Base-by-base conservation (phyloP, 2,797 vertebrate species). In the Hephaestus fuliginosus region DNA sequence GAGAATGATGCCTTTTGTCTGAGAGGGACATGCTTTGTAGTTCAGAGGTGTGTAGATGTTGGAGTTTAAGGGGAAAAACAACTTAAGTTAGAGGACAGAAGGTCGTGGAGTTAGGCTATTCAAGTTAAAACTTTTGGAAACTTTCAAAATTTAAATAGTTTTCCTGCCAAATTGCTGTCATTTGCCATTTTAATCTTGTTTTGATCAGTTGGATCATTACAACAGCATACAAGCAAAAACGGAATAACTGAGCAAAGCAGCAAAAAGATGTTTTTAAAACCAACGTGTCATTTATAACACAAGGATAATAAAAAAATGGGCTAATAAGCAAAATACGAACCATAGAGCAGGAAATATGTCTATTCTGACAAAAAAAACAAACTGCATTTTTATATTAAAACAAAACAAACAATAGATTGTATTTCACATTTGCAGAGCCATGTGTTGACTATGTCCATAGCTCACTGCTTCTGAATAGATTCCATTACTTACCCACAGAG, bases 401-500 rank as follows among this genome's bases (percentile, higher is more conserved):
- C 25, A 33, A 3, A 33, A 33, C 2, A 74, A 60, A 55, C 43
- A 33, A 39, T 9, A 39, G 36, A 39, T 9, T 39, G 36, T 39
- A 39, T 39, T 39, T 39, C 36, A 39, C 36, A 2, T 39, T 39
- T 7, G 36, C 36, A 39, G 36, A 8, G 6, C 36, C 6, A 9
- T 39, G 36, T 39, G 36, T 39, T 1, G 36, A 3, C 36, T 36
- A 36, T 36, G 15, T 73, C 60, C 41, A 4, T 70, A 5, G 49
- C 53, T 79, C 51, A 11, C 43, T 55, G 67, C 64, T 69, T 46
- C 36, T 71, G 41, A 78, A 41, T 20, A 76, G 36, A 63, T 25
- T 65, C 28, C 14, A 60, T 49, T 53, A 52, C 28, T 41, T 44
- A 43, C 33, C 65, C 78, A 68, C 86, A 65, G 36, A 85, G 73